Evolutionary conservation across 2,888 invertebrate species (phyloP).

Genomic region (Hylaea fasciaria): DNA sequence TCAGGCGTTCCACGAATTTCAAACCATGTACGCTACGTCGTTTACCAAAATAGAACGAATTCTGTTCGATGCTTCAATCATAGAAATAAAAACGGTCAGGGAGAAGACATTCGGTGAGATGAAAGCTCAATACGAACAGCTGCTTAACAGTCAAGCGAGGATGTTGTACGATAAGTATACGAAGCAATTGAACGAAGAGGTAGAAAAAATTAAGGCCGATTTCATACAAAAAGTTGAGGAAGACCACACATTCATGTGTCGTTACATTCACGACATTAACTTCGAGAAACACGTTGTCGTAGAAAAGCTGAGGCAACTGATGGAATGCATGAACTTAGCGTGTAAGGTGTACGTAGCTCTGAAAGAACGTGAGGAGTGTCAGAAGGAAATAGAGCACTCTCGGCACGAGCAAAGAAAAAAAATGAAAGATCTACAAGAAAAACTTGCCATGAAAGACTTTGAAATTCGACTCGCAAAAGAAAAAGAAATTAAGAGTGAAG

Average conservation of each 20-base stretch:
- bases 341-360: conserved; percentile 77
- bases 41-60: conserved; percentile 64
- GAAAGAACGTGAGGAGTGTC: conserved; percentile 69
- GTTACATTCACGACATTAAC: conserved; percentile 67
- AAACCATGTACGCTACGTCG: conserved; percentile 58
- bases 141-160: conserved; percentile 64
- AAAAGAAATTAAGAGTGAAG: conserved; percentile 57
- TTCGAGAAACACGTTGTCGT: conserved; percentile 70
- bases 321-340: conserved; percentile 74
- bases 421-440: conserved; percentile 55
- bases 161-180: conserved; percentile 62
- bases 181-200: conserved; percentile 57
- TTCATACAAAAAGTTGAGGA: conserved; percentile 61
- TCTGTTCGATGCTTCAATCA: conserved; percentile 59
- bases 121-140: conserved; percentile 54
- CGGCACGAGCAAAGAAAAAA: conserved; percentile 63
- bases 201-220: conserved; percentile 54
- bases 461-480: conserved; percentile 60
- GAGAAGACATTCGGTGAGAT: conserved; percentile 58
- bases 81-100: conserved; percentile 58
- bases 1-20: conserved; percentile 63
- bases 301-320: conserved; percentile 64
- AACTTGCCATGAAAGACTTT: conserved; percentile 59
- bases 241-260: conserved; percentile 44
- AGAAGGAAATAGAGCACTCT: conserved; percentile 56